Evolutionary conservation across 2,113 vertebrate genomes (phyloP).

Genomic region (Thalassarche chlororhynchos): DNA sequence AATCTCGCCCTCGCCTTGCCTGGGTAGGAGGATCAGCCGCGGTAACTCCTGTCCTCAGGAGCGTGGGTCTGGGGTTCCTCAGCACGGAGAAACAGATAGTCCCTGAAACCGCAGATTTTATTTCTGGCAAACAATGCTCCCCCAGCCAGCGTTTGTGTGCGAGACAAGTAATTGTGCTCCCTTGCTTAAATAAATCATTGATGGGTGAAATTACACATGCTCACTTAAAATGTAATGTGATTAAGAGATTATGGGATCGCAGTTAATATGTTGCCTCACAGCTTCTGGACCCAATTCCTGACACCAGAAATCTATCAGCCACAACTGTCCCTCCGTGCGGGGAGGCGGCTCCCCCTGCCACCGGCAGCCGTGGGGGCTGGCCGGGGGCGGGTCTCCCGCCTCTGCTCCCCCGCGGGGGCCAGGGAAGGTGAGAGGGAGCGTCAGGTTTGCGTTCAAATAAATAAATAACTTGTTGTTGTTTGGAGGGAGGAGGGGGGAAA

Average conservation of each 20-base stretch:
- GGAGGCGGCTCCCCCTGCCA: constrained; percentile 27
- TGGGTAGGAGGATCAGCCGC: background rate
- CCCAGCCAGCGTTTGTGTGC: constrained; percentile 53
- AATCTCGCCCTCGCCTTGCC: background rate
- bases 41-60: background rate
- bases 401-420: background rate
- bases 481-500: too few relatives aligned
- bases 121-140: constrained; percentile 58
- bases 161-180: constrained; percentile 75
- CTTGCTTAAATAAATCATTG: constrained; percentile 83
- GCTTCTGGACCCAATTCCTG: constrained; percentile 75
- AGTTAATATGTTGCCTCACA: constrained; percentile 78
- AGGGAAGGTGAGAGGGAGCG: constrained; percentile 18
- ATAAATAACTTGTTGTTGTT: constrained; percentile 12
- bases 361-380: background rate
- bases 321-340: constrained; percentile 66
- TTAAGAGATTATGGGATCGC: constrained; percentile 84
- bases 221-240: constrained; percentile 85
- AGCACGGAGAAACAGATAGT: background rate
- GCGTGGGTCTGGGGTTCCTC: background rate
- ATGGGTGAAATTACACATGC: constrained; percentile 84
- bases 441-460: constrained; percentile 53
- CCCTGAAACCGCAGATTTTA: background rate
- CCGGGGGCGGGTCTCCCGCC: background rate
- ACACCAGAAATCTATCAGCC: constrained; percentile 76